Evolutionary conservation across 2,888 invertebrate genomes (phyloP).

Genomic region (Lasioglossum vierecki): DNA sequence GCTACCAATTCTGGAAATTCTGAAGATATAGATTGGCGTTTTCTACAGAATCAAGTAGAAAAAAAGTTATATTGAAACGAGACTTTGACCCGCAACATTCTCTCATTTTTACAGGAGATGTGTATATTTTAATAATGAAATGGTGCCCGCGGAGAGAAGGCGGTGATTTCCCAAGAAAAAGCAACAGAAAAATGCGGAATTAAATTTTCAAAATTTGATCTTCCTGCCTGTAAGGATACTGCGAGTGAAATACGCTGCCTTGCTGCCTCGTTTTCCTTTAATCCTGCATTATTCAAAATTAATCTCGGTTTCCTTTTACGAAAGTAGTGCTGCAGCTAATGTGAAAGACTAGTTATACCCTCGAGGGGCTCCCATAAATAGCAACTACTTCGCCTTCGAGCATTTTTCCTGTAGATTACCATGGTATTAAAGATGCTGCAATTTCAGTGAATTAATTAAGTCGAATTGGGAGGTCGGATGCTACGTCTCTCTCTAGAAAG

Average conservation of each 20-base stretch:
- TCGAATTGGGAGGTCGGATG: not conserved
- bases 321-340: not conserved
- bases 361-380: constrained; percentile 3
- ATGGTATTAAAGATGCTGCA: not conserved
- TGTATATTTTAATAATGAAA: not conserved
- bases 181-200: constrained; percentile 1
- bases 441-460: constrained; percentile 14
- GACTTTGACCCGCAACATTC: not conserved
- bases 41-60: no score
- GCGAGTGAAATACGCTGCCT: not conserved
- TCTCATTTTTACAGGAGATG: not conserved
- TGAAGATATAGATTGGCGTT: not conserved
- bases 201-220: constrained; percentile 5
- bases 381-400: not conserved
- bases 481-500: not conserved
- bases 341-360: not conserved
- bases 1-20: not conserved
- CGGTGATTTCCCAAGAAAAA: not conserved
- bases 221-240: not conserved
- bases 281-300: constrained; percentile 29
- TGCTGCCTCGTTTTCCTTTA: not conserved
- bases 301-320: constrained; percentile 10
- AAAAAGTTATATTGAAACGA: not conserved
- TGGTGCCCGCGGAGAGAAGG: not conserved
- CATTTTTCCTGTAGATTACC: constrained; percentile 13